phyloP scores from a whole-genome alignment of 2,113 vertebrate genomes.

The Rissa tridactyla region DNA sequence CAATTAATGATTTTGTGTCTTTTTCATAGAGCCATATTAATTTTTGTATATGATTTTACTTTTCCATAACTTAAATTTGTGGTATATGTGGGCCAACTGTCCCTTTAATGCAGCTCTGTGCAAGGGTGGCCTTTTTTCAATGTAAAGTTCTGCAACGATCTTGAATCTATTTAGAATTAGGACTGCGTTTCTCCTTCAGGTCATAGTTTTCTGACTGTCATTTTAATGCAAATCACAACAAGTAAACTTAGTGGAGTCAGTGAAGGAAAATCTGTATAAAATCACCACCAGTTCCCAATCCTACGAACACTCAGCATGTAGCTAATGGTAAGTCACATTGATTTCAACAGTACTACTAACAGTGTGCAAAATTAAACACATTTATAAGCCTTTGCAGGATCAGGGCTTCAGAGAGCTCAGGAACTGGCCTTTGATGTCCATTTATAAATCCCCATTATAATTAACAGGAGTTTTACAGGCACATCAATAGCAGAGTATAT shows the following conservation, averaged over 20 bases:
- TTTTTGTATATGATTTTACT: not conserved
- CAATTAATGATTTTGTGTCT: not conserved
- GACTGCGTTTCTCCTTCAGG: not conserved
- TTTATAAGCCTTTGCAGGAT: constrained; percentile 49
- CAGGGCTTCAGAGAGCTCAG: constrained; percentile 46
- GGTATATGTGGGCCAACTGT: rapidly evolving
- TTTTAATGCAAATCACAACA: constrained; percentile 22
- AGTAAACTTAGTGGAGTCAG: not conserved
- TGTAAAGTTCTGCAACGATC: not conserved
- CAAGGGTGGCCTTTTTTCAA: not conserved
- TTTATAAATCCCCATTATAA: constrained; percentile 60
- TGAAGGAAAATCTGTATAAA: constrained; percentile 22
- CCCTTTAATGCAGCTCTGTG: not conserved
- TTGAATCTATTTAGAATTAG: not conserved
- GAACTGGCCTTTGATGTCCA: constrained; percentile 56
- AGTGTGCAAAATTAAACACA: constrained; percentile 49
- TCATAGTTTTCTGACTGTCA: not conserved
- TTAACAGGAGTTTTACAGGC: constrained; percentile 42
- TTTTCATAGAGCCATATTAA: not conserved
- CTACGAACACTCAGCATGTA: constrained; percentile 39
- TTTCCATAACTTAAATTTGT: not conserved
- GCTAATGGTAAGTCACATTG: constrained; percentile 29
- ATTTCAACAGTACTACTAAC: constrained; percentile 37
- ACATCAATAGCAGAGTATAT: constrained; percentile 34
- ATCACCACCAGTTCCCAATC: not conserved